Conservation (phyloP, 2,113 vertebrate genomes). For the Australoheros scitulus region DNA sequence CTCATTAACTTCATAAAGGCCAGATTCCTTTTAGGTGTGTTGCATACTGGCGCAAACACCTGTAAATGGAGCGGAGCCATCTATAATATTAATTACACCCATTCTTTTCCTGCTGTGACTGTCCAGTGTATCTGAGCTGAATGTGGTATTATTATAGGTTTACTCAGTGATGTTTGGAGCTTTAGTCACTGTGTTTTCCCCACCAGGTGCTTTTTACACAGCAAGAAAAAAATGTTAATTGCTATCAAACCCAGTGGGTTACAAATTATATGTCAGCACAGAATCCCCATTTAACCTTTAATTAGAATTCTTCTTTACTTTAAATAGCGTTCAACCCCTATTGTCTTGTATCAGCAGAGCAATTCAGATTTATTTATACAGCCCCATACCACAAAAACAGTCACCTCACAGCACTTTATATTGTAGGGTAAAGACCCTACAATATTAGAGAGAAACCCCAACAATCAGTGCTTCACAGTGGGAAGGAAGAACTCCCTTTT, state of each 20-base stretch:
- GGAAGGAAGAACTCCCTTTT: not conserved
- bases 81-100: slow-evolving; percentile 30
- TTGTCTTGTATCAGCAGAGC: not conserved
- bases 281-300: slow-evolving; percentile 6
- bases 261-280: not conserved
- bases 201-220: not conserved
- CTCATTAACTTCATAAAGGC: slow-evolving; percentile 15
- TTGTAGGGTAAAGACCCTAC: not conserved
- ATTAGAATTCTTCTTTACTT: not conserved
- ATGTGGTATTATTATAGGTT: not conserved
- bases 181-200: not conserved
- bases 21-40: slow-evolving; percentile 32
- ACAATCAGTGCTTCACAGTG: not conserved
- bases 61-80: slow-evolving; percentile 13
- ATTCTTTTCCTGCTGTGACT: not conserved
- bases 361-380: not conserved
- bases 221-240: not conserved
- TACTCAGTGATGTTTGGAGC: slow-evolving; percentile 7
- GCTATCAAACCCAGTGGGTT: not conserved
- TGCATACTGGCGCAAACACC: slow-evolving; percentile 8
- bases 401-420: not conserved
- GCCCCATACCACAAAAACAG: no score
- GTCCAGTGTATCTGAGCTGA: not conserved
- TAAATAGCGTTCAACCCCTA: not conserved
- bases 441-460: not conserved